Conservation (phyloP, 2,113 vertebrate genomes). For the Osmerus mordax region DNA sequence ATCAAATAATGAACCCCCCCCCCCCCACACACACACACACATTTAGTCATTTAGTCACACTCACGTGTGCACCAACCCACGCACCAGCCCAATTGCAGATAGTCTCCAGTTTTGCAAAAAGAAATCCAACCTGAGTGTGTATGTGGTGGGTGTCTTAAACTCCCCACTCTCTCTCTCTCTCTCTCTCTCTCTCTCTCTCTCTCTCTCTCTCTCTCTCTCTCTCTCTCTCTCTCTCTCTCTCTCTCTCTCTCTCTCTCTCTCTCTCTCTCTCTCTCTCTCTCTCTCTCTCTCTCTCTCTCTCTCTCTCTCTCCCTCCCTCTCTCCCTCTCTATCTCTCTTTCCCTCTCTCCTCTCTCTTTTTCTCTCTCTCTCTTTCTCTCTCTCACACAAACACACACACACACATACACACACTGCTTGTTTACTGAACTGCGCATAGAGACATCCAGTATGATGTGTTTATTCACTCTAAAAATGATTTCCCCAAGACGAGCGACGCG, state of each 20-base stretch:
- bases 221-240: not conserved
- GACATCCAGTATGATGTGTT: constrained; percentile 67
- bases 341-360: too few relatives aligned
- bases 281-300: not conserved
- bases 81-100: constrained; percentile 20
- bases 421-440: constrained; percentile 55
- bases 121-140: not conserved
- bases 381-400: constrained; percentile 1
- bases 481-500: constrained; percentile 58
- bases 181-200: too few relatives aligned
- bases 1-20: constrained; percentile 49
- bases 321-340: too few relatives aligned
- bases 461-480: constrained; percentile 72
- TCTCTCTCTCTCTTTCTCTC: not conserved
- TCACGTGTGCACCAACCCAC: constrained; percentile 39
- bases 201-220: too few relatives aligned
- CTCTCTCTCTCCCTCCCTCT: too few relatives aligned
- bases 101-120: too few relatives aligned
- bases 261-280: too few relatives aligned
- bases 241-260: too few relatives aligned
- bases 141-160: not conserved
- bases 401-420: constrained; percentile 36
- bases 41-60: not conserved
- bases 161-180: too few relatives aligned
- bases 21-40: too few relatives aligned